These are phyloP conservation scores for Lamprotornis superbus DNA, from an alignment of 2,113 vertebrate genomes.

Conservation along the genomic window DNA sequence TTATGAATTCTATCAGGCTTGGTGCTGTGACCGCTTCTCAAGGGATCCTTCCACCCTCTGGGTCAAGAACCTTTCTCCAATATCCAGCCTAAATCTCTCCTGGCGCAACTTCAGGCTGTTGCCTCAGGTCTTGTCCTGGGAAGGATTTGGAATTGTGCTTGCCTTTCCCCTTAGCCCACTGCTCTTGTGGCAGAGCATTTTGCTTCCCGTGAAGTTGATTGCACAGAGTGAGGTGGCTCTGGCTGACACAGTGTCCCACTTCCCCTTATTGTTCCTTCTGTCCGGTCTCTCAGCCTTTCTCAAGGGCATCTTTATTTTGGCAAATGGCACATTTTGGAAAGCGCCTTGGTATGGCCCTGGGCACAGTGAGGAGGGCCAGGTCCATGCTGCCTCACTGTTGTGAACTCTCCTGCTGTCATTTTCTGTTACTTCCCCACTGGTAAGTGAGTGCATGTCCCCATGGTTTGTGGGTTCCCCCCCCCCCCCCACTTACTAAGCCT, in stretches of 20 bases:
- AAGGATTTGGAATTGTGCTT: background rate
- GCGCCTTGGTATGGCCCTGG: fast-evolving
- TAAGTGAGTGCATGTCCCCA: background rate
- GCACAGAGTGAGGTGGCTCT: background rate
- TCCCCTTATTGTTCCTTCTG: background rate
- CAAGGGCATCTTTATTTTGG: background rate
- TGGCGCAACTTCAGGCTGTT: background rate
- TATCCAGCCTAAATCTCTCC: background rate
- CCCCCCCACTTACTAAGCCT: background rate
- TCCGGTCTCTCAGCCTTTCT: background rate
- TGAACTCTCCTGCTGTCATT: background rate
- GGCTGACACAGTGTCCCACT: background rate
- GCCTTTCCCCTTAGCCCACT: background rate
- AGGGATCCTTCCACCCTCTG: background rate
- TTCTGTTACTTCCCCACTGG: background rate
- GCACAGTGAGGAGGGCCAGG: background rate
- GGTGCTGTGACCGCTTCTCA: background rate
- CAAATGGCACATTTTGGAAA: background rate
- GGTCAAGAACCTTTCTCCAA: background rate
- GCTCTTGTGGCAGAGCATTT: background rate
- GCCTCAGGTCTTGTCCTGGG: background rate
- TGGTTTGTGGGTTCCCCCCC: background rate
- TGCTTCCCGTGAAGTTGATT: background rate
- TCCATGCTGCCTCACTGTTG: background rate
- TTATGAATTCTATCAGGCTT: background rate